A percentile compares a stretch with the other conserved stretches of the same genome.
Conservation (phyloP, 2,113 vertebrate species). For the Cyprinodon variegatus region DNA sequence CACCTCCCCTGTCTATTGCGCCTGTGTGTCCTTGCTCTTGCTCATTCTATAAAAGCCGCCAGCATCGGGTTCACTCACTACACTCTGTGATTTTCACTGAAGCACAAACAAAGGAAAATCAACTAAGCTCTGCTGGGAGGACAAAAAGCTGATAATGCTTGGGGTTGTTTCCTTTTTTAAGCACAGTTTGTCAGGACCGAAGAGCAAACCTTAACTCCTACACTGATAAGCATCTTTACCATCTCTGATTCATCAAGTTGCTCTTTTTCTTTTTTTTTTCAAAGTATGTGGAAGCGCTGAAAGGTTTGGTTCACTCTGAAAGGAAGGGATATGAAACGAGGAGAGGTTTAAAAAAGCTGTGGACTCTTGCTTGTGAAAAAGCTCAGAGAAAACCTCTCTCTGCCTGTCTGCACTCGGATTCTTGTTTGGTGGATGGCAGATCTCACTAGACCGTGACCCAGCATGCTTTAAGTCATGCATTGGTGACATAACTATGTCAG, state of each 20-base stretch:
- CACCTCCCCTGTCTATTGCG: conserved; percentile 32
- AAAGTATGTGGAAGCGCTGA: conserved; percentile 6
- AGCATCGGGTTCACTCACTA: conserved; percentile 29
- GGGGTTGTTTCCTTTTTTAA: not conserved
- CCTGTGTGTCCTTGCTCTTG: conserved; percentile 48
- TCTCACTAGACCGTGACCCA: not conserved
- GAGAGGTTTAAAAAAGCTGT: conserved; percentile 10
- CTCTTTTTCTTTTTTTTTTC: not conserved
- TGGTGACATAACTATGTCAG: not conserved
- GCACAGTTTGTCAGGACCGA: conserved; percentile 17
- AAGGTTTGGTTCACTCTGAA: conserved; percentile 1
- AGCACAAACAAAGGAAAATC: not conserved
- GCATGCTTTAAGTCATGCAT: not conserved
- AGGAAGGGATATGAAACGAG: conserved; percentile 5
- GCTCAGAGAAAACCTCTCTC: conserved; percentile 23
- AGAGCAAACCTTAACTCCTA: conserved; percentile 20
- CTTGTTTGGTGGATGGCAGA: not conserved
- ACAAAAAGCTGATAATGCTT: conserved; percentile 7
- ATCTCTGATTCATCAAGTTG: conserved; percentile 7
- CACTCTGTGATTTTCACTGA: conserved; percentile 3
- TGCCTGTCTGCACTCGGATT: conserved; percentile 6
- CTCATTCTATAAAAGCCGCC: conserved; percentile 52
- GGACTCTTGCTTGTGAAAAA: conserved; percentile 13
- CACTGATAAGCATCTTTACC: not conserved
- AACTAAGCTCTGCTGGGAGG: conserved; percentile 16